Evolutionary conservation across 2,888 invertebrate species (phyloP), one percentile per base, ranked within the genome.

Genomic region (Tiliacea citrago): DNA sequence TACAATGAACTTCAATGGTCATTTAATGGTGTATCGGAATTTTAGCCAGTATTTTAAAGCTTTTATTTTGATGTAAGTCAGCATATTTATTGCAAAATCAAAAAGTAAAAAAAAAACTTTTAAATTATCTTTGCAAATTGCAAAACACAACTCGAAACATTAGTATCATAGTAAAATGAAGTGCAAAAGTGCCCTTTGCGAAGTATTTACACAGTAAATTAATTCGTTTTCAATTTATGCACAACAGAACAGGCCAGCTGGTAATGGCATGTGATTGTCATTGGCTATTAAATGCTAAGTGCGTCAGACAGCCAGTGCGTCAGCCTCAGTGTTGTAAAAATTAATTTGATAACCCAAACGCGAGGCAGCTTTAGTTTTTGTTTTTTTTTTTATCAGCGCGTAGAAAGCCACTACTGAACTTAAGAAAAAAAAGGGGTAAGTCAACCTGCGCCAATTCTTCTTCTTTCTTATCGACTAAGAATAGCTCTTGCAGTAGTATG

Each of bases 141-240:
- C 53, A 66, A 68, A 61, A 68, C 55, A 69, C 18, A n/a, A 42
- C 45, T 57, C 42, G 55, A 79, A 79, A 71, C 76, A 79, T 79
- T 58, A 58, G 71, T 65, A 57, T 70, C 61, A 77, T 77, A 73
- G 68, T 68, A 69, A 81, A 79, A 76, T 68, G 29, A 74, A 81
- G 66, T 85, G 67, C 79, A 80, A 79, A 82, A 81, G 70, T 73
- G 75, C 68, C 78, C 75, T 83, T 74, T 69, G 67, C 63, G 42
- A 49, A 67, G 68, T 76, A 88, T 89, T 89, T 85, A 79, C 89
- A 88, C 89, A 89, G 79, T 88, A 88, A 85, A 89, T 88, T 88
- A 86, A 89, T 88, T 81, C 78, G 60, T 81, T 84, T 83, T 83
- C 77, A 84, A 85, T 84, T 82, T 84, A 88, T 83, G 81, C 73